These are phyloP conservation scores for Prionace glauca DNA, from an alignment of 2,797 vertebrate species.

Conservation along the genomic window DNA sequence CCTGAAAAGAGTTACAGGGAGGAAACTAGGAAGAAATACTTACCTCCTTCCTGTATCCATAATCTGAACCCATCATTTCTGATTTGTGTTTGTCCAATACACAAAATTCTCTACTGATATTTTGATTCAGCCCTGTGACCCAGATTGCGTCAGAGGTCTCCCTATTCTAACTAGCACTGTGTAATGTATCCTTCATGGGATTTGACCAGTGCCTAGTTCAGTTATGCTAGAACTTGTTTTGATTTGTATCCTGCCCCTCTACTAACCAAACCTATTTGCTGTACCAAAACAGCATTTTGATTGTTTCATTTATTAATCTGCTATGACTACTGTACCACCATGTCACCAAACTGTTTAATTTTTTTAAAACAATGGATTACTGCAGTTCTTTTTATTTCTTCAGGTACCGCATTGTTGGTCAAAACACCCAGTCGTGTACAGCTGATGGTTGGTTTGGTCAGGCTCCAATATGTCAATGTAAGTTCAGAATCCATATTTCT, in stretches of 20 bases:
- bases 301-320: background rate
- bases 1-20: background rate
- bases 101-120: background rate
- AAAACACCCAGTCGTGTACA: background rate
- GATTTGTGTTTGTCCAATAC: background rate
- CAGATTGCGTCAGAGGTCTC: too few relatives aligned
- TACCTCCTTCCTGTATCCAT: background rate
- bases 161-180: too few relatives aligned
- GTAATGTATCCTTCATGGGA: background rate
- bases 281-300: background rate
- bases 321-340: background rate
- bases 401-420: background rate
- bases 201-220: background rate
- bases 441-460: background rate
- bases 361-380: background rate
- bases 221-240: background rate
- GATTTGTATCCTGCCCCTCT: background rate
- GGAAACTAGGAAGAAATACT: background rate
- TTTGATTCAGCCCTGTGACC: background rate
- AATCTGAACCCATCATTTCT: background rate
- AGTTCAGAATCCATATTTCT: background rate
- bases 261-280: background rate
- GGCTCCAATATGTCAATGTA: background rate
- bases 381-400: background rate
- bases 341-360: background rate